Evolutionary conservation across 2,113 vertebrate genomes (phyloP).

Genomic region (Chlorodrepanis virens): DNA sequence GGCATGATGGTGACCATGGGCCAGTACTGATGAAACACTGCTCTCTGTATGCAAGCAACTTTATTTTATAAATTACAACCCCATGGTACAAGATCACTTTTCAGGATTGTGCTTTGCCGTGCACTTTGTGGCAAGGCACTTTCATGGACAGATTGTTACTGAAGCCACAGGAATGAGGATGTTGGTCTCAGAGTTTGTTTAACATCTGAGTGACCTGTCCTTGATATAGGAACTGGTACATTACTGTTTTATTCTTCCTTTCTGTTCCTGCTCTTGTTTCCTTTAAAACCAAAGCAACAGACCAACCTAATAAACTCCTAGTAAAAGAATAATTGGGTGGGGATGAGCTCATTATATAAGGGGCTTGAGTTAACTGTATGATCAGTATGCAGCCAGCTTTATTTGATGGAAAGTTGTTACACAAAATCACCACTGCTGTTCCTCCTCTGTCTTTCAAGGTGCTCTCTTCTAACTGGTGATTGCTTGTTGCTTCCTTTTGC

Average conservation of each 20-base stretch:
- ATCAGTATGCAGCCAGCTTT: neutral
- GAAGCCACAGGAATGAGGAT: slow-evolving; percentile 26
- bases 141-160: neutral
- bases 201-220: neutral
- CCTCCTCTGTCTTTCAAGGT: neutral
- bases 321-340: neutral
- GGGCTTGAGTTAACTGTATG: neutral
- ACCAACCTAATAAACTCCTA: neutral
- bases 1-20: neutral
- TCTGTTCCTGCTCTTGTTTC: neutral
- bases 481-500: neutral
- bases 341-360: neutral
- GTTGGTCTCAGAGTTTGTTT: neutral
- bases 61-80: neutral
- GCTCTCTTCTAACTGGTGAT: neutral
- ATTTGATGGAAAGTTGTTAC: neutral
- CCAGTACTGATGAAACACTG: neutral
- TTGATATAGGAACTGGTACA: neutral
- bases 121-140: neutral
- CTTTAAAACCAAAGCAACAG: neutral
- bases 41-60: neutral
- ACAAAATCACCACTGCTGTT: neutral
- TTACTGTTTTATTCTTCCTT: neutral
- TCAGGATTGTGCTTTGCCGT: slow-evolving; percentile 35
- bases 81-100: neutral